Conservation (phyloP, 2,888 invertebrate genomes). For the Phanerotoma sp. region DNA sequence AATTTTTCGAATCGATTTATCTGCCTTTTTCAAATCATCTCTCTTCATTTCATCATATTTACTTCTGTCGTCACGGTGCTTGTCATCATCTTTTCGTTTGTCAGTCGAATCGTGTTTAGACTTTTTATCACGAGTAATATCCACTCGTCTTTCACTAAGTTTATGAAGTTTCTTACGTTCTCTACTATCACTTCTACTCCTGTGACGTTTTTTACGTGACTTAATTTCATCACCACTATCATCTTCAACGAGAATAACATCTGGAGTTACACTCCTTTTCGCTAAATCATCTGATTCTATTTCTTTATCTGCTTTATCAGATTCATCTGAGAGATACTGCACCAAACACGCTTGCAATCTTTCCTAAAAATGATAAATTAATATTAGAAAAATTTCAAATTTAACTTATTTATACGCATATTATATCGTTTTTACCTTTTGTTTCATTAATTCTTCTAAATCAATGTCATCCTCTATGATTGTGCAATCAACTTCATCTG, state of each 20-base stretch:
- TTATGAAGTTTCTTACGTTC: slow-evolving; percentile 48
- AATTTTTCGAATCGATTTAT: slow-evolving; percentile 54
- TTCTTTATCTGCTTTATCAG: slow-evolving; percentile 62
- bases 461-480: slow-evolving; percentile 85
- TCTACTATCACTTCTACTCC: slow-evolving; percentile 49
- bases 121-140: slow-evolving; percentile 47
- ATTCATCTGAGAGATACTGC: slow-evolving; percentile 72
- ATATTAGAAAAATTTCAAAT: neutral
- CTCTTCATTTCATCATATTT: slow-evolving; percentile 40
- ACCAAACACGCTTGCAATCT: slow-evolving; percentile 74
- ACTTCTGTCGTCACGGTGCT: slow-evolving; percentile 47
- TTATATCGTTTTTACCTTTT: slow-evolving; percentile 67
- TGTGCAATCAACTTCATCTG: slow-evolving; percentile 65
- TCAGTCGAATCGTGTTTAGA: slow-evolving; percentile 44
- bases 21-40: slow-evolving; percentile 55
- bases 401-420: neutral
- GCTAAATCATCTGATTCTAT: slow-evolving; percentile 46
- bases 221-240: slow-evolving; percentile 63
- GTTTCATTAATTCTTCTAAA: slow-evolving; percentile 85
- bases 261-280: slow-evolving; percentile 56
- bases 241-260: slow-evolving; percentile 67
- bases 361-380: slow-evolving; percentile 49
- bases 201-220: slow-evolving; percentile 56
- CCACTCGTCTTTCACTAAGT: slow-evolving; percentile 50
- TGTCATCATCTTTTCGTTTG: slow-evolving; percentile 46